Base-by-base conservation (phyloP, 2,888 invertebrate species). In the Sesia bembeciformis region DNA sequence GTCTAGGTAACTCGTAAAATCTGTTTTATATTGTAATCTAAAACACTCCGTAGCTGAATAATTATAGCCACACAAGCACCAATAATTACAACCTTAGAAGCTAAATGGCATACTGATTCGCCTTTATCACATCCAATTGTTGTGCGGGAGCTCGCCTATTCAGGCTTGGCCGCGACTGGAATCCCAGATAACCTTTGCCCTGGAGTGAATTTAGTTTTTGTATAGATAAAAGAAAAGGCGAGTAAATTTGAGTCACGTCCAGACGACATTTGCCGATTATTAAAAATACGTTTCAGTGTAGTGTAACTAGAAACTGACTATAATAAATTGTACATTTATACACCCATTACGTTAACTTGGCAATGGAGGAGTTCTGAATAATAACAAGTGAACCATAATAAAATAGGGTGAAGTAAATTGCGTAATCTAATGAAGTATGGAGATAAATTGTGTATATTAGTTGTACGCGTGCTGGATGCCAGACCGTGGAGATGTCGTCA, bases 151-250 rank as follows among this genome's bases (percentile, higher is more conserved):
- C 66, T 64, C 67, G 66, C 62, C 73, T 64, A 75, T 79, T 79
- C 71, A 73, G 65, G 54, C 54, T 56, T 62, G 61, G 60, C 62
- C 69, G 74, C 68, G 71, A 65, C 57, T 66, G 61, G 78, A 80
- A 83, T 80, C 60, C 63, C 62, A 68, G 76, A 83, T 81, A 77
- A 70, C 72, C 69, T 70, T 69, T 67, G 62, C 61, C 63, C 64
- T 66, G 58, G 62, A 68, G 61, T 63, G 61, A 75, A 72, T 74
- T 69, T 62, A 64, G 64, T 73, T 71, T 78, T 72, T 74, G 57
- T 57, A 59, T 57, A 53, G 54, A 58, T 53, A 54, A 54, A 57
- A 58, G 57, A 60, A 56, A 58, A 60, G 55, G 53, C 53, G 51
- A 60, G 53, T 54, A 57, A 57, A 62, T 62, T 63, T 58, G 54